phyloP scores from a whole-genome alignment of 2,113 vertebrate species.

The Microcebus murinus region DNA sequence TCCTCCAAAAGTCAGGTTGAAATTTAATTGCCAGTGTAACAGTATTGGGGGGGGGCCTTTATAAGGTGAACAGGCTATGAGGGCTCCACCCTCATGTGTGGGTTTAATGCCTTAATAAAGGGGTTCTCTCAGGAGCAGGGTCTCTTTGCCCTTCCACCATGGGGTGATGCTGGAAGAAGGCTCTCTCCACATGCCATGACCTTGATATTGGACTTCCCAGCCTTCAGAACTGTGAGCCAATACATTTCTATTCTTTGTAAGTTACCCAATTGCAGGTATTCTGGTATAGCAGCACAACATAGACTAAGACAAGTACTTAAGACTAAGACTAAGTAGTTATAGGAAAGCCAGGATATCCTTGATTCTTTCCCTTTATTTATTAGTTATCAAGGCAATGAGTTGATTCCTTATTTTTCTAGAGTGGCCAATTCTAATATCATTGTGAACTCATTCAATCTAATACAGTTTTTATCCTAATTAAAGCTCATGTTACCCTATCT shows the following conservation, averaged over 20 bases:
- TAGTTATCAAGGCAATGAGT: neutral
- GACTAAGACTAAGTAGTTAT: too few relatives aligned
- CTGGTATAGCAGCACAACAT: neutral
- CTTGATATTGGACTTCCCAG: neutral
- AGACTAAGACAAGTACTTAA: neutral
- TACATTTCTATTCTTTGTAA: neutral
- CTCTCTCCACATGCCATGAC: neutral
- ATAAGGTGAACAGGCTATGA: neutral
- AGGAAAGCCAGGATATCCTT: neutral
- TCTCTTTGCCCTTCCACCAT: neutral
- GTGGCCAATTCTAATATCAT: neutral
- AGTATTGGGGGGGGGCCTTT: neutral
- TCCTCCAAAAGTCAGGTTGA: neutral
- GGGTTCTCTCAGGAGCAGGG: neutral
- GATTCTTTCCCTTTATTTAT: neutral
- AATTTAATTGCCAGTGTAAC: neutral
- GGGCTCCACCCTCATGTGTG: neutral
- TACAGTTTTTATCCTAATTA: neutral
- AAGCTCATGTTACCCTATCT: neutral
- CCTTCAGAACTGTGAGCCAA: neutral
- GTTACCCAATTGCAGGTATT: neutral
- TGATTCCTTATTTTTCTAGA: neutral
- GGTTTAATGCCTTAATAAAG: neutral
- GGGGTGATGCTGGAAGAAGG: neutral
- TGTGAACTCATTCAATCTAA: neutral